Percentiles rank a stretch among this genome's conserved stretches.
Evolutionary conservation across 2,113 vertebrate genomes (phyloP).

Genomic region (Cebidichthys violaceus): DNA sequence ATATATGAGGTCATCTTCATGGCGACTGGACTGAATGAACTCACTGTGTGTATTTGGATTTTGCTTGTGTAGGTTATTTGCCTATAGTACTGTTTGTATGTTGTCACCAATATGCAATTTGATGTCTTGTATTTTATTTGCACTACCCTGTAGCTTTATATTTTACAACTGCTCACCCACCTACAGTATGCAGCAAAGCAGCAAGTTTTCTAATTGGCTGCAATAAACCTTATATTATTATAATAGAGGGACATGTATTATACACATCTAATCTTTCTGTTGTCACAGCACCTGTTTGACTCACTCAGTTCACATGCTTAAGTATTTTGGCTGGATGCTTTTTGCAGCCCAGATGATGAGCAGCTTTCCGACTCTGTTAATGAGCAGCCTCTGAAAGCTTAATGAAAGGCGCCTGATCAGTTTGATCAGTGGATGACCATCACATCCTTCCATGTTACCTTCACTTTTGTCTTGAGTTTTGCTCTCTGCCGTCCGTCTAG

Average conservation of each 20-base stretch:
- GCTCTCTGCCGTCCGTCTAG: constrained; percentile 79
- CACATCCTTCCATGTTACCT: constrained; percentile 81
- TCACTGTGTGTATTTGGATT: background rate
- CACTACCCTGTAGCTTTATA: background rate
- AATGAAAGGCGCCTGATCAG: constrained; percentile 8
- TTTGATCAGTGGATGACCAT: background rate
- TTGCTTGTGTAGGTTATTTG: background rate
- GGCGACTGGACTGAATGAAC: background rate
- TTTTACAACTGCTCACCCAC: background rate
- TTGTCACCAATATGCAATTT: background rate
- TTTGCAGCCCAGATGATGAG: background rate
- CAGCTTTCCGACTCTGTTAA: constrained; percentile 10
- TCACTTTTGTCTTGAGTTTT: constrained; percentile 82
- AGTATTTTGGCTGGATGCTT: background rate
- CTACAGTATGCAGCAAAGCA: background rate
- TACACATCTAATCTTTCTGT: background rate
- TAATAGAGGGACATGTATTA: background rate
- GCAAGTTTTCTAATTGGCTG: background rate
- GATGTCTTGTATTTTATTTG: background rate
- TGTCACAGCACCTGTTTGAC: background rate
- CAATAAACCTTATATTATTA: background rate
- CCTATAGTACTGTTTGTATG: background rate
- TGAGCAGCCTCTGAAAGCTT: constrained; percentile 4
- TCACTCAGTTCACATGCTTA: background rate
- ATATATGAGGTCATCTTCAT: constrained; percentile 8